Evolutionary conservation across 2,113 vertebrate genomes (phyloP), one percentile per base, ranked within the genome.

Genomic region (Zosterops borbonicus): DNA sequence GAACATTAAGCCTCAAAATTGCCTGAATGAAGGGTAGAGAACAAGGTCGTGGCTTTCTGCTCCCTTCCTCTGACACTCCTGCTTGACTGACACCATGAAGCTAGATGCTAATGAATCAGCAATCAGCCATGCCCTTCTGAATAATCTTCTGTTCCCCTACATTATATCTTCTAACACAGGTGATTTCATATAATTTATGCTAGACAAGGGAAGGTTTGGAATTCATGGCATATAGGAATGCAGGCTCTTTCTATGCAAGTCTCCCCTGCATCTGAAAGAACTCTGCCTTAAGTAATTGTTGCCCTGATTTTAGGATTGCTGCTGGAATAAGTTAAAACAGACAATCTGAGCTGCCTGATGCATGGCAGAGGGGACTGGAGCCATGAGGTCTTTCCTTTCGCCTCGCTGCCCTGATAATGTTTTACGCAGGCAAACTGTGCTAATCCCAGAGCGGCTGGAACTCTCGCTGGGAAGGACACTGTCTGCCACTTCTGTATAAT

Each of bases 181-280:
- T 91, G 81, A 87, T 91, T 92, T 91, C 33, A 62, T 90, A 74
- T 88, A 90, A 96, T 95, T 94, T 95, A 85, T 92, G 79, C 79
- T 89, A 84, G 63, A 91, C 46, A 93, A 75, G 44, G 79, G 18
- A 83, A 89, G 44, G 13, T 49, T 94, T 85, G 65, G 46, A 58
- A 94, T 94, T 96, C 73, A 71, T 91, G 95, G 89, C 94, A 76
- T 94, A 39, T 88, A 94, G 87, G 83, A 96, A 89, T 4, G 11
- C 14, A 87, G 33, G 7, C 65, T 95, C 28, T 83, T 69, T 77
- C 70, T 86, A 58, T 52, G 42, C 73, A 94, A 83, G 62, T 62
- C 95, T 94, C 49, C 63, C 28, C 50, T 84, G 87, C 9, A 1
- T 92, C 64, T 89, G 86, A 91, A 93, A 84, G 59, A 97, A 93